Evolutionary conservation across 2,888 invertebrate species (phyloP).

Genomic region (Tortricodes alternella): DNA sequence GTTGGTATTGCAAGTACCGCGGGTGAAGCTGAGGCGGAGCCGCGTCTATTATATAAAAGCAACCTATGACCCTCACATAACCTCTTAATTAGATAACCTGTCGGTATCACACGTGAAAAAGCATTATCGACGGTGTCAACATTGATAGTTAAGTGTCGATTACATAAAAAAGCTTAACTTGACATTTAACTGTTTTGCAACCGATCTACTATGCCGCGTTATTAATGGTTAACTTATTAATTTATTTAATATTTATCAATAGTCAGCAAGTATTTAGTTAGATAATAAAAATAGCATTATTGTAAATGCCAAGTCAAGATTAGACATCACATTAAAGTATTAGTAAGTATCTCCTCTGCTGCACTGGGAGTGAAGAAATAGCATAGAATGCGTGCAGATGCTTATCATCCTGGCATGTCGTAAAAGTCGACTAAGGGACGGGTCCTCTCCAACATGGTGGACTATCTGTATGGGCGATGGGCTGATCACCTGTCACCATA

Average conservation of each 20-base stretch:
- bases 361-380: too few relatives aligned
- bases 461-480: too few relatives aligned
- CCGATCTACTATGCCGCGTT: background rate
- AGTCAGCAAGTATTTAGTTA: background rate
- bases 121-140: slow-evolving; percentile 40
- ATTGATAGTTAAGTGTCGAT: slow-evolving; percentile 43
- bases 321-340: too few relatives aligned
- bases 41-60: too few relatives aligned
- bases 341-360: too few relatives aligned
- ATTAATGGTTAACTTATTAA: slow-evolving; percentile 6
- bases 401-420: too few relatives aligned
- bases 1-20: too few relatives aligned
- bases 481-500: too few relatives aligned
- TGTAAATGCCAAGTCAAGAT: background rate
- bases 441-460: too few relatives aligned
- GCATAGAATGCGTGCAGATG: too few relatives aligned
- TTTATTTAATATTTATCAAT: background rate
- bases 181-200: slow-evolving; percentile 34
- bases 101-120: slow-evolving; percentile 40
- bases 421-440: too few relatives aligned
- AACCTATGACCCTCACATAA: slow-evolving; percentile 22
- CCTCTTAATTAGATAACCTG: slow-evolving; percentile 27
- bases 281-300: background rate
- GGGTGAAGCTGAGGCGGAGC: too few relatives aligned
- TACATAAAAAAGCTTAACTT: slow-evolving; percentile 40